Conservation (phyloP, 1,140 invertebrate genomes). For the Bombus affinis region DNA sequence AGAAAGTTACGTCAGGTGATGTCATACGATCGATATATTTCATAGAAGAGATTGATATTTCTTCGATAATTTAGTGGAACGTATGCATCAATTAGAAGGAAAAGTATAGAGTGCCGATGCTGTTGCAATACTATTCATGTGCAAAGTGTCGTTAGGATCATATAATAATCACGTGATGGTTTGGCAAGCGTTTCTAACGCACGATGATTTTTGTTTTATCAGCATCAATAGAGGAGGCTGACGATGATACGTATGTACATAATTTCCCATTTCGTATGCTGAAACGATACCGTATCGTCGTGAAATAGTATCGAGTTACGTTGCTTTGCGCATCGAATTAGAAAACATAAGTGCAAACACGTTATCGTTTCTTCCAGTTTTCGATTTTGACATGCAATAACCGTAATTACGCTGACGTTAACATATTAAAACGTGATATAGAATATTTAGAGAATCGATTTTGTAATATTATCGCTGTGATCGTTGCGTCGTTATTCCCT, state of each 20-base stretch:
- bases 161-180: constrained; percentile 18
- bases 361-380: too few relatives aligned
- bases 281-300: not conserved
- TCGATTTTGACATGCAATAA: not conserved
- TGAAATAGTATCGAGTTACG: not conserved
- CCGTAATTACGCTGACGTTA: not conserved
- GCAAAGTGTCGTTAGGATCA: not conserved
- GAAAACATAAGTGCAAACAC: too few relatives aligned
- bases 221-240: not conserved
- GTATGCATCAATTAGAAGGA: not conserved
- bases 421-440: not conserved
- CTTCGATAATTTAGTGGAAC: not conserved
- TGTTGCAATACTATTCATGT: constrained; percentile 11
- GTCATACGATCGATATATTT: not conserved
- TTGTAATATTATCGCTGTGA: not conserved
- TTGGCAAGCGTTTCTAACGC: not conserved
- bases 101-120: not conserved
- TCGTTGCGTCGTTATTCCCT: not conserved
- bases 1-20: not conserved
- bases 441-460: not conserved
- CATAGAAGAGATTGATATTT: not conserved
- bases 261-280: not conserved
- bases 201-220: not conserved
- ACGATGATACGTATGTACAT: not conserved
- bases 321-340: not conserved